These are phyloP conservation scores for Nothobranchius furzeri DNA, from an alignment of 2,113 vertebrate species.

Conservation along the genomic window DNA sequence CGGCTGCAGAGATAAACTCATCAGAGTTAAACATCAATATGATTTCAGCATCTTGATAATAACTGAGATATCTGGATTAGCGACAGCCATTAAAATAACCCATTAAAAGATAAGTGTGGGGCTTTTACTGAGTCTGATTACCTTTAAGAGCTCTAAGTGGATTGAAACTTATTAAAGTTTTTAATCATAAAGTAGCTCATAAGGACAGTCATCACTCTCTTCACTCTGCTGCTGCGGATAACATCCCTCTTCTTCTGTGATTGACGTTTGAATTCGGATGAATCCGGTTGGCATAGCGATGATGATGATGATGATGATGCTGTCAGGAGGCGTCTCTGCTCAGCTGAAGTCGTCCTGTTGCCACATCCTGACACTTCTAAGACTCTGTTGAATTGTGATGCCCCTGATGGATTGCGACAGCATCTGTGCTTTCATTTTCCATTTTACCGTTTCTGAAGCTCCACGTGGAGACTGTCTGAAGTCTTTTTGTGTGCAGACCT, in stretches of 20 bases:
- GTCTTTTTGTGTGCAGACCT: conserved; percentile 61
- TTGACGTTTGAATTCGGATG: conserved; percentile 57
- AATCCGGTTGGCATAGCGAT: conserved; percentile 43
- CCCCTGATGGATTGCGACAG: conserved; percentile 69
- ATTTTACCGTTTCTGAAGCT: conserved; percentile 57
- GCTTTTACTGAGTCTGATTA: conserved; percentile 54
- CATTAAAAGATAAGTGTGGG: conserved; percentile 73
- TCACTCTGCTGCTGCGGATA: conserved; percentile 38
- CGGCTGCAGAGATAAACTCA: conserved; percentile 48
- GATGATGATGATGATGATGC: conserved; percentile 35
- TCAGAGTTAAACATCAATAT: conserved; percentile 54
- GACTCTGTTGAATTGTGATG: conserved; percentile 70
- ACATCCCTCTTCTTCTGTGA: conserved; percentile 42
- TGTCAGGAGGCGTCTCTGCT: conserved; percentile 43
- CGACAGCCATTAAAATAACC: conserved; percentile 60
- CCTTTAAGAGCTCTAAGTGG: conserved; percentile 60
- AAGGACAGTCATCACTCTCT: conserved; percentile 47
- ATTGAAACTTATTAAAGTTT: conserved; percentile 64
- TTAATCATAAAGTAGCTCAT: conserved; percentile 61
- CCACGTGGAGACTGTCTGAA: conserved; percentile 74
- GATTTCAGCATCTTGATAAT: conserved; percentile 65
- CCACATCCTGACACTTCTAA: conserved; percentile 67
- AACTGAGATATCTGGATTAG: conserved; percentile 77
- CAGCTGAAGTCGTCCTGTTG: conserved; percentile 33
- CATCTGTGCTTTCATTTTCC: conserved; percentile 77